Base-by-base conservation (phyloP, 2,113 vertebrate species). In the Herpetotheres cachinnans region DNA sequence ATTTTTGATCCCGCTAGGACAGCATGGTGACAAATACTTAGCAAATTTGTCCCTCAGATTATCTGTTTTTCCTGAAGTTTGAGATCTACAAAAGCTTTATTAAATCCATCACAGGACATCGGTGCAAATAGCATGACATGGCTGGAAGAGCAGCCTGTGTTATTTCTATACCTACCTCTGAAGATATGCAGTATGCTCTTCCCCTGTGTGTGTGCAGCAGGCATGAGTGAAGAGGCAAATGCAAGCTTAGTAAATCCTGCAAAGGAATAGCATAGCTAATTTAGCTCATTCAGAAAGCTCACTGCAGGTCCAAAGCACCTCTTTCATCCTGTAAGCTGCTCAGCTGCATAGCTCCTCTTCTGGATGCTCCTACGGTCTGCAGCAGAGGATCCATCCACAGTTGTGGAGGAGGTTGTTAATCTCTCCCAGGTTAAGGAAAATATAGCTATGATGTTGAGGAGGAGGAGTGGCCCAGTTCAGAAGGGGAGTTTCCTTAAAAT, bases 151-250 rank as follows among this genome's bases (percentile, higher is more conserved):
- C 52, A 69, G 47, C 24, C 44, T 6, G 8, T 65, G 44, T 50
- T 62, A 13, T 25, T 56, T 40, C 52, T 56, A 54, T 6, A 7
- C 13, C 13, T 67, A 0, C 50, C 38, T 34, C 52, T 67, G 74
- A 56, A 63, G 50, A 16, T 40, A 3, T 0, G 17, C 44, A 16
- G 20, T 38, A 0, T 3, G 10, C n/a, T 65, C 4, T 56, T 56
- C 3, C 32, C 17, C 4, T 8, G 6, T 10, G 7, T 10, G 70
- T 9, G 29, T n/a, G 46, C 67, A 34, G 56, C 40, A 47, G 20
- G 22, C 34, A 4, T 1, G 38, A 40, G 24, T 12, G 9, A 30
- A 25, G 67, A 61, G 55, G 36, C 54, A 38, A 8, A 15, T 2
- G 17, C n/a, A 10, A 10, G n/a, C 8, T 15, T 5, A 27, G 54